These are phyloP conservation scores for Caenorhabditis remanei DNA, from an alignment of 1,140 invertebrate genomes.

Conservation along the genomic window DNA sequence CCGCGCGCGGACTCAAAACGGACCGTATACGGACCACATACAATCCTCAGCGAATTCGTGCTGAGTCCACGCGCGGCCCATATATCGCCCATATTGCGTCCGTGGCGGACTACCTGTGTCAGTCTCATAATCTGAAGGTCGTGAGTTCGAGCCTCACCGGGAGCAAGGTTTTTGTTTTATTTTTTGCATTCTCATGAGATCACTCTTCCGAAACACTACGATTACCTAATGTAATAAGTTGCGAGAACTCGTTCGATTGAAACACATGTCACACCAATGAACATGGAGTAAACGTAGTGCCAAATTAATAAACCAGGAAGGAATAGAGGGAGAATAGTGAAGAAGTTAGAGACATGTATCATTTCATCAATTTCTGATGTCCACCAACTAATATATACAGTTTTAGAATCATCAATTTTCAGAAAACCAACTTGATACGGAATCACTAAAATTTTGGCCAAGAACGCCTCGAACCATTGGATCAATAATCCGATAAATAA, in stretches of 20 bases:
- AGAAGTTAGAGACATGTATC: background rate
- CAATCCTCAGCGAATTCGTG: no score
- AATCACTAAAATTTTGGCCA: background rate
- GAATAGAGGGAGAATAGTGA: background rate
- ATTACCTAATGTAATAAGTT: slow-evolving; percentile 5
- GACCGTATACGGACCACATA: no score
- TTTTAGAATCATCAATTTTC: background rate
- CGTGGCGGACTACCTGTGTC: slow-evolving; percentile 70
- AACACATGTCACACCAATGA: slow-evolving; percentile 22
- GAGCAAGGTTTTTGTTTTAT: slow-evolving; percentile 11
- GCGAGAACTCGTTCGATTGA: background rate
- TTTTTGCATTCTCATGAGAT: background rate
- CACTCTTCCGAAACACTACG: background rate
- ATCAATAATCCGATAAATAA: slow-evolving; percentile 4
- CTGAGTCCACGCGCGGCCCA: no score
- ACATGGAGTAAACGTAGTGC: slow-evolving; percentile 25
- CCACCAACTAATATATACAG: slow-evolving; percentile 22
- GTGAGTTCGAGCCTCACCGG: slow-evolving; percentile 93
- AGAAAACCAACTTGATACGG: slow-evolving; percentile 22
- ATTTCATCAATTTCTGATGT: background rate
- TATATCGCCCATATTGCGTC: no score
- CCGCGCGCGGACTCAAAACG: no score
- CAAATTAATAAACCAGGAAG: slow-evolving; percentile 4
- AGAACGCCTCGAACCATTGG: slow-evolving; percentile 19
- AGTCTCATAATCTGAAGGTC: slow-evolving; percentile 97